These are phyloP conservation scores for Brenthis hecate DNA, from an alignment of 2,888 invertebrate species.

Conservation along the genomic window DNA sequence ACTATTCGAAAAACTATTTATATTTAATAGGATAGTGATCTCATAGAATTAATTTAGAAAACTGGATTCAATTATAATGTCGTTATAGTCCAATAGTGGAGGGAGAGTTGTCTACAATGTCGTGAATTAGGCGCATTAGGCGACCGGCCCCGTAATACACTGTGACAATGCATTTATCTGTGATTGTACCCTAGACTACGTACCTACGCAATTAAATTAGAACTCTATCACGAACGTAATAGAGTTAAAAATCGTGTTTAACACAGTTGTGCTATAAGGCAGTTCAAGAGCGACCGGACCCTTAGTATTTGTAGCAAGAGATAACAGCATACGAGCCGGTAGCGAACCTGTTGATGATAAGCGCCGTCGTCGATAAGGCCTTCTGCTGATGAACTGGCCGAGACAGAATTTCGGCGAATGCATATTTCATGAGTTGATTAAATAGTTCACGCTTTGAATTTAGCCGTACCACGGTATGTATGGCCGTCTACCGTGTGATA, in stretches of 20 bases:
- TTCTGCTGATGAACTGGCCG: conserved; percentile 73
- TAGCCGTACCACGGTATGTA: conserved; percentile 51
- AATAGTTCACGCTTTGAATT: conserved; percentile 78
- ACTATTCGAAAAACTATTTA: conserved; percentile 17
- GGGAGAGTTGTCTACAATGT: conserved; percentile 67
- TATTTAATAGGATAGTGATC: conserved; percentile 9
- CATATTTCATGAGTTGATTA: conserved; percentile 82
- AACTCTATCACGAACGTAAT: conserved; percentile 19
- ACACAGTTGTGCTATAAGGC: conserved; percentile 43
- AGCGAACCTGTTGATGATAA: conserved; percentile 82
- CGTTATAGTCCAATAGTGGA: conserved; percentile 25
- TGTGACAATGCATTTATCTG: conserved; percentile 75
- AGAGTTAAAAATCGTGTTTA: conserved; percentile 44
- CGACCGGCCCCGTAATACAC: conserved; percentile 71
- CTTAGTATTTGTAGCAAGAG: conserved; percentile 79
- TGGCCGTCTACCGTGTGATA: conserved; percentile 50
- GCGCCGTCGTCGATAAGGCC: conserved; percentile 78
- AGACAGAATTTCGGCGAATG: conserved; percentile 78
- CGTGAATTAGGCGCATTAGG: conserved; percentile 79
- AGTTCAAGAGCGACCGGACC: conserved; percentile 46
- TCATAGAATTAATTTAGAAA: conserved; percentile 18
- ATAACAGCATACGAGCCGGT: conserved; percentile 78
- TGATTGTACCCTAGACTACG: conserved; percentile 61
- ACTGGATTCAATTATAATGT: conserved; percentile 33
- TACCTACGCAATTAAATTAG: conserved; percentile 8